Evolutionary conservation across 2,888 invertebrate species (phyloP).

Genomic region (Spisula solida): DNA sequence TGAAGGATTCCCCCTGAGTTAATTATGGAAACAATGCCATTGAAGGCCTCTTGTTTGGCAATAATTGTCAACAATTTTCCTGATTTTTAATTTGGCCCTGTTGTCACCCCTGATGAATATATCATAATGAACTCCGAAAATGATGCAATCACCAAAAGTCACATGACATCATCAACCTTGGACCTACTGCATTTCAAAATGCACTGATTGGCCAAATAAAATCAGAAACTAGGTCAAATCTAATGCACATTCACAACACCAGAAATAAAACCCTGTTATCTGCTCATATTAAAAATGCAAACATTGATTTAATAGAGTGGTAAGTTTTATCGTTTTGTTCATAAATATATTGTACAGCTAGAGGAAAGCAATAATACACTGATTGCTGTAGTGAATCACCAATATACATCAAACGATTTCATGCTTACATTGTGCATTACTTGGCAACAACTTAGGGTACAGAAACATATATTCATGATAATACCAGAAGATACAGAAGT

Average conservation of each 20-base stretch:
- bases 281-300: not conserved
- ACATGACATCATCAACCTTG: too few species aligned
- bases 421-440: slow-evolving; percentile 18
- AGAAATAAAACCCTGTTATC: not conserved
- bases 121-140: too few species aligned
- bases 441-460: not conserved
- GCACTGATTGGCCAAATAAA: not conserved
- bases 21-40: too few species aligned
- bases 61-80: too few species aligned
- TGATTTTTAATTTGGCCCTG: too few species aligned
- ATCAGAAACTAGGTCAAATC: not conserved
- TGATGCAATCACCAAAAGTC: too few species aligned
- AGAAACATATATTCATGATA: slow-evolving; percentile 8
- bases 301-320: not conserved
- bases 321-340: not conserved
- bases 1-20: too few species aligned
- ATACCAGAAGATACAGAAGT: slow-evolving; percentile 5
- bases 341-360: not conserved
- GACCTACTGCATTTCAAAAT: not conserved
- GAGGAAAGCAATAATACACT: not conserved
- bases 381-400: not conserved
- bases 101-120: too few species aligned
- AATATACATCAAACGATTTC: not conserved
- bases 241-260: not conserved
- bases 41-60: too few species aligned